Evolutionary conservation across 2,888 invertebrate species (phyloP).

Genomic region (Ellobium chinense): DNA sequence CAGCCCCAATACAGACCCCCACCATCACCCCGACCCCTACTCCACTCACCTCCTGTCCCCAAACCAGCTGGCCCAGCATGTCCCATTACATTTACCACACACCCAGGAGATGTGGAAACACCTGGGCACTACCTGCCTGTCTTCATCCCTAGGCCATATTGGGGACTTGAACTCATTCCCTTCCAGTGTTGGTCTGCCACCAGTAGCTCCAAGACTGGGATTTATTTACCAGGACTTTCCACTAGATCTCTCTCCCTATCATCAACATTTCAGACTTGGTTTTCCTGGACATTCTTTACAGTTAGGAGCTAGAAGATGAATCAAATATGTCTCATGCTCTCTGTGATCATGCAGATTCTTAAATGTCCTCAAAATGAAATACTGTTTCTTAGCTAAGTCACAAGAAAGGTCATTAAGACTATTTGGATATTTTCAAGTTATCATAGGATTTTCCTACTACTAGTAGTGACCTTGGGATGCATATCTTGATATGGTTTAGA

Average conservation of each 20-base stretch:
- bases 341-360: too few relatives aligned
- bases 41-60: background rate
- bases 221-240: background rate
- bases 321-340: background rate
- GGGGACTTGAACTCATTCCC: background rate
- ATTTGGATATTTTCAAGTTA: too few relatives aligned
- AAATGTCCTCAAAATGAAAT: too few relatives aligned
- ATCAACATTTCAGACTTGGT: background rate
- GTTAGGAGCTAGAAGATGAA: background rate
- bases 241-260: background rate
- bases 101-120: background rate
- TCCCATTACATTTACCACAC: background rate
- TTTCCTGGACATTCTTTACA: conserved; percentile 6
- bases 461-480: too few relatives aligned
- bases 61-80: background rate
- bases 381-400: too few relatives aligned
- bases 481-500: too few relatives aligned
- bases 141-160: background rate
- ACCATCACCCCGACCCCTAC: background rate
- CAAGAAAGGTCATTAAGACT: too few relatives aligned
- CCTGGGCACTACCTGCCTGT: background rate
- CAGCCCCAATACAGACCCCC: background rate
- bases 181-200: background rate
- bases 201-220: background rate
- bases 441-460: too few relatives aligned